Evolutionary conservation across 2,888 invertebrate genomes (phyloP), one percentile per base, ranked within the genome.

Genomic region (Rhagonycha fulva): DNA sequence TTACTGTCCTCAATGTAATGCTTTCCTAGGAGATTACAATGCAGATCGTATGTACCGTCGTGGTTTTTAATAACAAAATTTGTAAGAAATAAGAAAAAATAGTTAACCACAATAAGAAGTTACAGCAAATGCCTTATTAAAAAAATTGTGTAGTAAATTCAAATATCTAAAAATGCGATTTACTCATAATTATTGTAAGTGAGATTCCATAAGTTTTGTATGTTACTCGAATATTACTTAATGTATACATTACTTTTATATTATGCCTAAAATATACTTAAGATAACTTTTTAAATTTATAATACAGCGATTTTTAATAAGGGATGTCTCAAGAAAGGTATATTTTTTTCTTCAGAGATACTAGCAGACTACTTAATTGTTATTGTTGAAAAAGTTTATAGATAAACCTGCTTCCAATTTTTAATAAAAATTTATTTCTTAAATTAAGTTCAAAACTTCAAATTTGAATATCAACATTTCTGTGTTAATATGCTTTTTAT

Each of bases 21-120:
- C 86, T 2, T 90, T 82, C 78, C 82, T 90, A 63, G 90, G 90
- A 61, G 80, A 82, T 28, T 87, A 83, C 75, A 76, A 84, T n/a
- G 80, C 82, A 74, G 83, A 82, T 28, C 24, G 24, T 4, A 32
- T 28, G 30, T 30, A 19, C 11, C 30, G 68, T 9, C 24, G 68
- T 10, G 14, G 14, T 30, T 68, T 4, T 10, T 68, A 68, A 72
- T 47, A 5, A n/a, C n/a, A n/a, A 47, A 47, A 47, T n/a, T 47
- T 5, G n/a, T n/a, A n/a, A n/a, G 5, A 47, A 32, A 5, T 12
- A 4, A 32, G 12, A 32, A 47, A n/a, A 47, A 47, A n/a, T n/a
- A 47, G 47, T n/a, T 5, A 47, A 47, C n/a, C 47, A 47, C 7
- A n/a, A 47, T 47, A 47, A n/a, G 47, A 47, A 47, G n/a, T n/a